These are phyloP conservation scores for Odontocolon sp. DNA, from an alignment of 2,888 invertebrate genomes.

Conservation along the genomic window DNA sequence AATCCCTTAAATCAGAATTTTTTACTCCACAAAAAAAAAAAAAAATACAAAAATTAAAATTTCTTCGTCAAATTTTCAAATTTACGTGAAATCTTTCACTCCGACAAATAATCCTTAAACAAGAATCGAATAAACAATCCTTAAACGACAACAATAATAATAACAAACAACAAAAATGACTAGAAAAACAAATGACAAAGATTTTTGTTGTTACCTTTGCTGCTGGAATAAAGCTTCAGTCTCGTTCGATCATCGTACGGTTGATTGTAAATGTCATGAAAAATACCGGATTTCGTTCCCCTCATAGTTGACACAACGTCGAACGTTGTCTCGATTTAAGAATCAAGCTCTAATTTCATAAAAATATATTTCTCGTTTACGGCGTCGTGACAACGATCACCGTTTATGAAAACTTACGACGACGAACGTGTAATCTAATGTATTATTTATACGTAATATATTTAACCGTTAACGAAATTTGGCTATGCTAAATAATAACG, in stretches of 20 bases:
- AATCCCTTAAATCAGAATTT: too few relatives aligned
- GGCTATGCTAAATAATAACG: slow-evolving; percentile 50
- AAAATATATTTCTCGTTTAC: slow-evolving; percentile 24
- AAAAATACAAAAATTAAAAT: too few relatives aligned
- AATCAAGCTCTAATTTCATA: slow-evolving; percentile 39
- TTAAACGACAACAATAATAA: neutral
- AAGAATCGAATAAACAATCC: neutral
- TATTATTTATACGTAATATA: too few relatives aligned
- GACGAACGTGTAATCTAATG: slow-evolving; percentile 25
- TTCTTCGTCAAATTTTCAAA: too few relatives aligned
- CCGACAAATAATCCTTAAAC: neutral
- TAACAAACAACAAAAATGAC: neutral
- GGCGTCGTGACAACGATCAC: slow-evolving; percentile 18
- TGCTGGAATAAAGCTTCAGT: slow-evolving; percentile 77
- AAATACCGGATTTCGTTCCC: slow-evolving; percentile 78
- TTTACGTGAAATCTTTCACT: too few relatives aligned
- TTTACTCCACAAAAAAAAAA: too few relatives aligned
- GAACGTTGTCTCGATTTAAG: slow-evolving; percentile 32
- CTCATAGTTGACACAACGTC: slow-evolving; percentile 68
- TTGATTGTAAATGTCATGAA: slow-evolving; percentile 82
- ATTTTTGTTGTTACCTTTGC: slow-evolving; percentile 79
- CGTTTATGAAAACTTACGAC: slow-evolving; percentile 42
- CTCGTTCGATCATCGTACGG: slow-evolving; percentile 81
- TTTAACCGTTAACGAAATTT: too few relatives aligned
- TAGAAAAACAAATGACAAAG: neutral